A percentile compares a stretch with the other conserved stretches of the same genome.
Conservation (phyloP, 2,888 invertebrate genomes). For the Thyatira batis region DNA sequence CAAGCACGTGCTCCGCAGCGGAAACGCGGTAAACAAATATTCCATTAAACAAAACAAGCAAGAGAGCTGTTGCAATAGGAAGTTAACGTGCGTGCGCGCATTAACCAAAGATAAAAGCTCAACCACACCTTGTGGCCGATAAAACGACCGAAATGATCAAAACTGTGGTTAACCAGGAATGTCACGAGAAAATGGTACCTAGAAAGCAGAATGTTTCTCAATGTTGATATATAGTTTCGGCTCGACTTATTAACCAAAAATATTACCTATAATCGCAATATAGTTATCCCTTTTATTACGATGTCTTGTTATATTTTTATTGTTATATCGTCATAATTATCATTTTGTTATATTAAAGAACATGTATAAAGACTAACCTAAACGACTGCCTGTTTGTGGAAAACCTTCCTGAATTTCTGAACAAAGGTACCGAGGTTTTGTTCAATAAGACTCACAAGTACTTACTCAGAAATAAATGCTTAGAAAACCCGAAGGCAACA, state of each 20-base stretch:
- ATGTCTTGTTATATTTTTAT: no score
- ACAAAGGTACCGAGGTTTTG: neutral
- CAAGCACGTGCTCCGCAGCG: conserved; percentile 22
- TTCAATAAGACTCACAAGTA: neutral
- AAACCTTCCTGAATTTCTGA: neutral
- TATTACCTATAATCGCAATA: no score
- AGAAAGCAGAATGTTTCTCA: no score
- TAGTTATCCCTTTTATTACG: no score
- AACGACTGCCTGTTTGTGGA: neutral
- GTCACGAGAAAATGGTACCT: neutral
- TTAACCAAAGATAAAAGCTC: neutral
- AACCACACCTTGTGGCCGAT: neutral
- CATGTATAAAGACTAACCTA: no score
- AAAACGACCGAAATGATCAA: neutral
- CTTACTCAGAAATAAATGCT: neutral
- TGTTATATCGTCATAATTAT: no score
- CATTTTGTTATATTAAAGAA: no score
- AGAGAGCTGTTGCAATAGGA: conserved; percentile 26
- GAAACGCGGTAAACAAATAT: conserved; percentile 48
- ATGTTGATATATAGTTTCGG: no score
- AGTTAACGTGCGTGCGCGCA: neutral
- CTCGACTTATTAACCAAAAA: no score
- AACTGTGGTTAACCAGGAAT: neutral
- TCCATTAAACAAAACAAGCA: conserved; percentile 53
- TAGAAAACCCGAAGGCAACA: neutral